phyloP scores from a whole-genome alignment of 30 jellyfish, hydroid and myxozoan genomes.

The Turritopsis dohrnii region DNA sequence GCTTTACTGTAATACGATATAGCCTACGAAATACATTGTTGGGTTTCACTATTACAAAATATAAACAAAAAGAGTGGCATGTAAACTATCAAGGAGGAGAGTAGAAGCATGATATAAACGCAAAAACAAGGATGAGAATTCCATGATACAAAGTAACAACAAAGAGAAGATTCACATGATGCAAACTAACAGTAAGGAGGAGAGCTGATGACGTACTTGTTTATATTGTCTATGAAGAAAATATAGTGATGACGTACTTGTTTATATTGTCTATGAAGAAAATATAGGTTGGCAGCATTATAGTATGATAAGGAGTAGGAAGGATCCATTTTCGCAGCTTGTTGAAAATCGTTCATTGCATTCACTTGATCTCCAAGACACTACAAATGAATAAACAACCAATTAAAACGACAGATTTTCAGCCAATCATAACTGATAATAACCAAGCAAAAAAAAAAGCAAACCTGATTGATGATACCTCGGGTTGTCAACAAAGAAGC shows the following conservation, averaged over 20 bases:
- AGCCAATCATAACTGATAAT: too few species aligned
- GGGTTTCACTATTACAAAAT: background rate
- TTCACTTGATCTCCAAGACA: conserved; percentile 67
- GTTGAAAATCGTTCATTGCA: conserved; percentile 82
- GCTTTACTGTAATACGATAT: conserved; percentile 59
- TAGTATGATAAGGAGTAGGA: conserved; percentile 70
- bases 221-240: conserved; percentile 60
- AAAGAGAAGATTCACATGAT: too few species aligned
- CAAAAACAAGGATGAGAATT: too few species aligned
- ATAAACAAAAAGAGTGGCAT: too few species aligned
- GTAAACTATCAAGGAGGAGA: too few species aligned
- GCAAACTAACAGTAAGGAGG: background rate
- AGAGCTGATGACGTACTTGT: conserved; percentile 44
- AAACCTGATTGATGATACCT: conserved; percentile 82
- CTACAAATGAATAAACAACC: conserved; percentile 15
- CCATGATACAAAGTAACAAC: background rate
- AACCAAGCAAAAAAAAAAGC: background rate
- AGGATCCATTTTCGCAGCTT: conserved; percentile 66
- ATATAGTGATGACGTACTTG: conserved; percentile 67
- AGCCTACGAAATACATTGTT: conserved; percentile 35
- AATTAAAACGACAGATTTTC: background rate
- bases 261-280: conserved; percentile 58
- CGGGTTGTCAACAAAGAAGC: conserved; percentile 75
- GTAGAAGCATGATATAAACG: too few species aligned
- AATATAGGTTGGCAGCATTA: conserved; percentile 84